phyloP scores from a whole-genome alignment of 2,888 invertebrate genomes.

The Ecliptopera silaceata region DNA sequence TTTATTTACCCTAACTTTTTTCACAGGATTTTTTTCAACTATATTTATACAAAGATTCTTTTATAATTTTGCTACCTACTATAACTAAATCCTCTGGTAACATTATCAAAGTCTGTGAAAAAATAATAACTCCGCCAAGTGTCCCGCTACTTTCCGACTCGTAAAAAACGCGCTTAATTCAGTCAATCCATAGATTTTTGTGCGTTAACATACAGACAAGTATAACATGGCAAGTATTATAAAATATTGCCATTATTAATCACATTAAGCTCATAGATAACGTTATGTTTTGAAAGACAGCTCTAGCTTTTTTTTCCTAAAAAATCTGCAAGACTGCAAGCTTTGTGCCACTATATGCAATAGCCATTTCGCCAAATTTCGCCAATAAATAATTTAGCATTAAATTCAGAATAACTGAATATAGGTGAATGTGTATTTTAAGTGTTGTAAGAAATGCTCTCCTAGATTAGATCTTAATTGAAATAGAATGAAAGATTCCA shows the following conservation, averaged over 20 bases:
- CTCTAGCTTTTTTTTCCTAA: background rate
- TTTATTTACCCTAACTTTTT: slow-evolving; percentile 18
- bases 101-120: slow-evolving; percentile 15
- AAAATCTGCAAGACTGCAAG: background rate
- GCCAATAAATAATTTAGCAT: too few relatives aligned
- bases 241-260: background rate
- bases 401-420: too few relatives aligned
- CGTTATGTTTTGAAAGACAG: background rate
- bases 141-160: slow-evolving; percentile 15
- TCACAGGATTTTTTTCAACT: slow-evolving; percentile 15
- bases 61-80: background rate
- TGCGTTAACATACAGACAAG: slow-evolving; percentile 11
- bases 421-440: too few relatives aligned
- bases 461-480: too few relatives aligned
- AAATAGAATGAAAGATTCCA: too few relatives aligned
- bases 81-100: slow-evolving; percentile 9
- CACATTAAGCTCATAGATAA: background rate
- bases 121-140: slow-evolving; percentile 1
- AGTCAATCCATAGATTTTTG: slow-evolving; percentile 20
- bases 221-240: slow-evolving; percentile 7
- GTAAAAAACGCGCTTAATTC: slow-evolving; percentile 13
- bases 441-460: too few relatives aligned
- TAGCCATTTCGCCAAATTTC: too few relatives aligned
- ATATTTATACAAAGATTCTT: slow-evolving; percentile 14
- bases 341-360: too few relatives aligned